Evolutionary conservation across 2,113 vertebrate genomes (phyloP).

Genomic region (Australoheros scitulus): DNA sequence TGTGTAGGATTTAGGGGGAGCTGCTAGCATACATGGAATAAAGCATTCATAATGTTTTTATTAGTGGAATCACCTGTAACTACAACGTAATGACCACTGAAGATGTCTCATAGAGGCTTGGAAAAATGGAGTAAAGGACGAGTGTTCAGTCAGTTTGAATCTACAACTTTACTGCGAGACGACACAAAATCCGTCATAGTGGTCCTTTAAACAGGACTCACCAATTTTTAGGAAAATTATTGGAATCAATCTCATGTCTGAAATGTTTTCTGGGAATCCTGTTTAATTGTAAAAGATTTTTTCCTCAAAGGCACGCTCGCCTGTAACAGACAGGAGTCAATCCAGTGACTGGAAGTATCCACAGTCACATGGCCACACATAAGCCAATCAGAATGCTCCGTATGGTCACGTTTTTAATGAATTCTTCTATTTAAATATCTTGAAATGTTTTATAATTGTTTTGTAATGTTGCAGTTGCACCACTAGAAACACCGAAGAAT

Average conservation of each 20-base stretch:
- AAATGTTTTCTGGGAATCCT: background rate
- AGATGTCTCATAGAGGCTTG: background rate
- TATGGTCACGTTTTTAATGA: fast-evolving
- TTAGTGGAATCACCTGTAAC: background rate
- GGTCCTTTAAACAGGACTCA: background rate
- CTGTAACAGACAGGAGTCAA: background rate
- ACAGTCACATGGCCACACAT: background rate
- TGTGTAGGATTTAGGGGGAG: background rate
- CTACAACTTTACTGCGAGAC: background rate
- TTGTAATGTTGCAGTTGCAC: background rate
- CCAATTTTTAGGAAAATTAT: background rate
- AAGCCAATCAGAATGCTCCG: slow-evolving; percentile 11
- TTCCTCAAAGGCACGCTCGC: background rate
- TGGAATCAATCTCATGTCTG: background rate
- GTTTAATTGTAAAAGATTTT: background rate
- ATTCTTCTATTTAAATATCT: background rate
- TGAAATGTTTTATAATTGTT: background rate
- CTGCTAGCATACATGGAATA: background rate
- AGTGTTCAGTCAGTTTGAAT: background rate
- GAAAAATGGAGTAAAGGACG: fast-evolving
- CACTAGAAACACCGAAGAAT: background rate
- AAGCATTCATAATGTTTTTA: background rate
- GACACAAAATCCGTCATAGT: background rate
- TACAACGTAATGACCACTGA: background rate
- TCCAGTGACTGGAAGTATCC: background rate